Evolutionary conservation across 2,888 invertebrate species (phyloP).

Genomic region (Strigamia maritima): DNA sequence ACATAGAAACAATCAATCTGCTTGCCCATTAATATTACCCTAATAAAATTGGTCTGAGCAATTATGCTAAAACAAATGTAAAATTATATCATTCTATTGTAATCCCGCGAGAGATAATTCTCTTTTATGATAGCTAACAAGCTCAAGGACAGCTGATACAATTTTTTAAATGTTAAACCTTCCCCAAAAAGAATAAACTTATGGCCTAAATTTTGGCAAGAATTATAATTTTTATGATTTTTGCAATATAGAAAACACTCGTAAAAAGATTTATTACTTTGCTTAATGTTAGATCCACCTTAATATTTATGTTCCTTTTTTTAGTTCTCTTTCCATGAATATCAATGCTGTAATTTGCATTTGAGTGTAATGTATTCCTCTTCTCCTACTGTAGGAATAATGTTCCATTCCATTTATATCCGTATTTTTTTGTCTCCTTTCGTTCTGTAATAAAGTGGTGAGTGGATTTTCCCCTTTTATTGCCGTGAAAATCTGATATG

Average conservation of each 20-base stretch:
- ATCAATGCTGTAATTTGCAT: constrained; percentile 25
- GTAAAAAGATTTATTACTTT: not conserved
- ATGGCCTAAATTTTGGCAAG: not conserved
- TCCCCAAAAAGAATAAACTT: too few relatives aligned
- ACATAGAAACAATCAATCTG: too few relatives aligned
- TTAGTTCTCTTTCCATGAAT: not conserved
- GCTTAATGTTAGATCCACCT: not conserved
- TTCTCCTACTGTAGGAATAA: constrained; percentile 19
- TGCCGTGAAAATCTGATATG: not conserved
- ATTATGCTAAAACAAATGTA: not conserved
- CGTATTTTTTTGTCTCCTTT: constrained; percentile 4
- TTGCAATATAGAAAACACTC: not conserved
- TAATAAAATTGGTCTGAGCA: not conserved
- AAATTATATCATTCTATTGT: not conserved
- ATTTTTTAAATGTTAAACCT: not conserved
- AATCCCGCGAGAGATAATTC: not conserved
- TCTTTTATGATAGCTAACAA: not conserved
- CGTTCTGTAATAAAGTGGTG: constrained; percentile 18
- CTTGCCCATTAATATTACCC: too few relatives aligned
- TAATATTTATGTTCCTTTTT: constrained; percentile 25
- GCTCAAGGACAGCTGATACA: not conserved
- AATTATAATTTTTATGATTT: not conserved
- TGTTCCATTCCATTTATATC: constrained; percentile 28
- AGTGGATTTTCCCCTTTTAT: constrained; percentile 18
- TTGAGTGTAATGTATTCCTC: constrained; percentile 26